phyloP scores from a whole-genome alignment of 2,797 vertebrate species.

The Onychomys arenicola region DNA sequence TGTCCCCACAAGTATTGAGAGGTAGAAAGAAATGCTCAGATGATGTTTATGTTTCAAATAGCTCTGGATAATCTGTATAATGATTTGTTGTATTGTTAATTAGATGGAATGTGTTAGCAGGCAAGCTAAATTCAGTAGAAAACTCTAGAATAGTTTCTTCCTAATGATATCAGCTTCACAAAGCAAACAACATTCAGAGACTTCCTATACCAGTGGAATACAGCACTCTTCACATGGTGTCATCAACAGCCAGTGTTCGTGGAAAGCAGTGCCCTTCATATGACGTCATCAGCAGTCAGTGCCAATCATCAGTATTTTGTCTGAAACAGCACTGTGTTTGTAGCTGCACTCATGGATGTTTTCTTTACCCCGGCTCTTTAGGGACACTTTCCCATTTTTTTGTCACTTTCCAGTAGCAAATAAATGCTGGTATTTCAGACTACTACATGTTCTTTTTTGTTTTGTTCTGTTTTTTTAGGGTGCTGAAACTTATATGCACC shows the following conservation, averaged over 20 bases:
- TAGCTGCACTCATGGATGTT: conserved; percentile 69
- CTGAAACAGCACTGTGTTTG: conserved; percentile 63
- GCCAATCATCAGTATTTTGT: conserved; percentile 41
- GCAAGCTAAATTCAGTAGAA: background rate
- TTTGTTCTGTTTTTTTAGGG: no score
- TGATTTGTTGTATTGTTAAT: conserved; percentile 68
- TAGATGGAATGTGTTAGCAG: conserved; percentile 62
- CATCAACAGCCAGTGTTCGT: background rate
- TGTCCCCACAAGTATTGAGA: conserved; percentile 71
- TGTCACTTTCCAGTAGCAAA: conserved; percentile 10
- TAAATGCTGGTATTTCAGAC: conserved; percentile 54
- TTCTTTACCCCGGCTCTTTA: conserved; percentile 63
- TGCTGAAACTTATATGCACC: conserved; percentile 17
- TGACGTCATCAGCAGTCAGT: background rate
- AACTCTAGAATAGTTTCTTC: conserved; percentile 56
- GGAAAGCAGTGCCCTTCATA: background rate
- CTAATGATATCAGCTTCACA: conserved; percentile 33
- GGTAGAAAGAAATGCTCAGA: conserved; percentile 67
- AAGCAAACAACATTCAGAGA: conserved; percentile 72
- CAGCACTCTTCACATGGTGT: conserved; percentile 50
- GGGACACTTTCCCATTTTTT: conserved; percentile 12
- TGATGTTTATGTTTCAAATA: conserved; percentile 76
- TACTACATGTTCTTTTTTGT: background rate
- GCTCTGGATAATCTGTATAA: background rate
- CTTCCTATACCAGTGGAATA: conserved; percentile 60